Conservation (phyloP, 1,140 invertebrate genomes). For the Tetranychus cinnabarinus region DNA sequence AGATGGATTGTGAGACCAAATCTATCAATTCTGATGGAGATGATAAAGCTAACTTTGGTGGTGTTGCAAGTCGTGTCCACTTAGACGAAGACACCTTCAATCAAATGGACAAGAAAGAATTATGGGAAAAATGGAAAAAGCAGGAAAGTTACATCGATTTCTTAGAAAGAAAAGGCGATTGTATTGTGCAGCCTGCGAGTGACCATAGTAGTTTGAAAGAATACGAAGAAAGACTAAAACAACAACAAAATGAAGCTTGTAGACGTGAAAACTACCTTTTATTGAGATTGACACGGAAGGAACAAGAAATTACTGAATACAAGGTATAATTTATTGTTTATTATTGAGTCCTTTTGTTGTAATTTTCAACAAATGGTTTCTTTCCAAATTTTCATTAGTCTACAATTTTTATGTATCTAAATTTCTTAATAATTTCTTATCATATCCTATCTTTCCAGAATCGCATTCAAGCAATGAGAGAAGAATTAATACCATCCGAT, state of each 20-base stretch:
- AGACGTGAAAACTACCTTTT: slow-evolving; percentile 74
- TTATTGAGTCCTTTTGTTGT: slow-evolving; percentile 37
- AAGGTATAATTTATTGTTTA: slow-evolving; percentile 24
- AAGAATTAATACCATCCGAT: slow-evolving; percentile 31
- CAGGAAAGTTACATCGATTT: slow-evolving; percentile 28
- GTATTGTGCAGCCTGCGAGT: not conserved
- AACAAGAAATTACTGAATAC: slow-evolving; percentile 74
- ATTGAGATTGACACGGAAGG: slow-evolving; percentile 67
- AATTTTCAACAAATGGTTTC: not conserved
- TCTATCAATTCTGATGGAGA: not conserved
- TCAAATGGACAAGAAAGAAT: slow-evolving; percentile 25
- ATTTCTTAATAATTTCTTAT: too few relatives aligned
- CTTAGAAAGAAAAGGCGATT: slow-evolving; percentile 21
- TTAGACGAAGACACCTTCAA: slow-evolving; percentile 27
- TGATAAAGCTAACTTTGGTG: not conserved
- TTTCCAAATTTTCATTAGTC: not conserved
- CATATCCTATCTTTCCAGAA: slow-evolving; percentile 28
- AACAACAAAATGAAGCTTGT: slow-evolving; percentile 55
- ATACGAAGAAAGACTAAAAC: slow-evolving; percentile 51
- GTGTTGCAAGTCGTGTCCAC: slow-evolving; percentile 16
- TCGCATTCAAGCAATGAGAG: slow-evolving; percentile 56
- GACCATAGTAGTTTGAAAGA: slow-evolving; percentile 37
- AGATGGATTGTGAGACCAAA: not conserved
- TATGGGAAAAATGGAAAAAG: slow-evolving; percentile 27
- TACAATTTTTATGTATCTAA: too few relatives aligned